Conservation (phyloP, 1,140 invertebrate genomes). For the Nasonia longicornis region DNA sequence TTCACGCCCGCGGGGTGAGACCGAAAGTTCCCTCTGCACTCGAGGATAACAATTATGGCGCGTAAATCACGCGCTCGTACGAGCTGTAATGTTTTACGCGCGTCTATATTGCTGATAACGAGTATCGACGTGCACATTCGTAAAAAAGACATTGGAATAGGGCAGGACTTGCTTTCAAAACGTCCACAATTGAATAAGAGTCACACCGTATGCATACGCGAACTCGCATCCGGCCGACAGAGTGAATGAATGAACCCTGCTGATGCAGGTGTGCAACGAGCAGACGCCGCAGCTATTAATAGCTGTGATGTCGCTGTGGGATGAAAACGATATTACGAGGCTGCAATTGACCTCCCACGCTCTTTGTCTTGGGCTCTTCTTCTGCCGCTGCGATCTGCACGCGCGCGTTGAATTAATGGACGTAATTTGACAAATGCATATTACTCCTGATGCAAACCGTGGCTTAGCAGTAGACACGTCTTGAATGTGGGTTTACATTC, state of each 20-base stretch:
- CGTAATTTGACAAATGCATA: slow-evolving; percentile 44
- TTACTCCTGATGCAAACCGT: neutral
- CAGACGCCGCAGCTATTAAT: slow-evolving; percentile 52
- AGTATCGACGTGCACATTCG: no score
- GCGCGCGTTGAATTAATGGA: slow-evolving; percentile 40
- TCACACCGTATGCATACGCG: neutral
- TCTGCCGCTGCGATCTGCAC: slow-evolving; percentile 11
- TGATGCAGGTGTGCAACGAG: slow-evolving; percentile 38
- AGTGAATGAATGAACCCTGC: neutral
- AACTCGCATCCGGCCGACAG: neutral
- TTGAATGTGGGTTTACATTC: no score
- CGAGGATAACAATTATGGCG: slow-evolving; percentile 30
- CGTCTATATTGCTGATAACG: neutral
- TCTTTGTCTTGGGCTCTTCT: slow-evolving; percentile 35
- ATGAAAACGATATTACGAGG: slow-evolving; percentile 52
- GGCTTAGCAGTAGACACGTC: no score
- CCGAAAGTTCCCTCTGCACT: neutral
- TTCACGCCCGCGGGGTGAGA: neutral
- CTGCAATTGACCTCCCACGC: slow-evolving; percentile 38
- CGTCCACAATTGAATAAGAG: neutral
- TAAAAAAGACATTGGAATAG: neutral
- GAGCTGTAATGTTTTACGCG: slow-evolving; percentile 2
- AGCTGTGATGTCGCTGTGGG: slow-evolving; percentile 48
- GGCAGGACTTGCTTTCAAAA: neutral
- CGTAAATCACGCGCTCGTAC: slow-evolving; percentile 14